Evolutionary conservation across 2,797 vertebrate species (phyloP).

Genomic region (Schizopygopsis malacanthus): DNA sequence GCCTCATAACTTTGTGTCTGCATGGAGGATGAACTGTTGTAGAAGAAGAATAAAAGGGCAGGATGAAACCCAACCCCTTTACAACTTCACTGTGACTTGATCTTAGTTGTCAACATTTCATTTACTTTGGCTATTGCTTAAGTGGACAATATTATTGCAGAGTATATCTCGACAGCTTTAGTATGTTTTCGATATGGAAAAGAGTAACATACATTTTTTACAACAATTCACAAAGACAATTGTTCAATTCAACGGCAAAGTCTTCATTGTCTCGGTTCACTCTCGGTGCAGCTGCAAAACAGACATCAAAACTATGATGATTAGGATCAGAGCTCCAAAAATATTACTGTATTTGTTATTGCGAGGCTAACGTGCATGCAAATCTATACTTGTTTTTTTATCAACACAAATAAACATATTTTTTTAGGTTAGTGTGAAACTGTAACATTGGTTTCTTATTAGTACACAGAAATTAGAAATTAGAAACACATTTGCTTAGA

Average conservation of each 20-base stretch:
- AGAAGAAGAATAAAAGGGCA: conserved; percentile 4
- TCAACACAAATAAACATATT: neutral
- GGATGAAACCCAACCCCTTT: conserved; percentile 56
- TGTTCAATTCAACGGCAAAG: neutral
- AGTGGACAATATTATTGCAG: neutral
- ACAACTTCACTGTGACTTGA: neutral
- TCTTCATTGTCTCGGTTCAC: neutral
- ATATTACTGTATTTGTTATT: neutral
- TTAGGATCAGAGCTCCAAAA: conserved; percentile 40
- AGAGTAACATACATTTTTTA: neutral
- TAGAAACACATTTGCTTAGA: neutral
- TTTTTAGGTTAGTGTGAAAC: neutral
- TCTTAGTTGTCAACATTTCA: neutral
- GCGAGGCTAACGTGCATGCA: neutral
- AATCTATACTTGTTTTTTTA: neutral
- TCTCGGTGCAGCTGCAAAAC: conserved; percentile 9
- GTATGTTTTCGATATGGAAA: neutral
- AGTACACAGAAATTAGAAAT: neutral
- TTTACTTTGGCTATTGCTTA: neutral
- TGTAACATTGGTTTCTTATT: neutral
- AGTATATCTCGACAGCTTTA: neutral
- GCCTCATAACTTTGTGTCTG: conserved; percentile 40
- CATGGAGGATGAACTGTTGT: conserved; percentile 34
- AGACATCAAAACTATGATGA: conserved; percentile 47
- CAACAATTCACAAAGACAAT: conserved; percentile 17